These are phyloP conservation scores for Trogon surrucura DNA, from an alignment of 2,113 vertebrate genomes.

Conservation along the genomic window DNA sequence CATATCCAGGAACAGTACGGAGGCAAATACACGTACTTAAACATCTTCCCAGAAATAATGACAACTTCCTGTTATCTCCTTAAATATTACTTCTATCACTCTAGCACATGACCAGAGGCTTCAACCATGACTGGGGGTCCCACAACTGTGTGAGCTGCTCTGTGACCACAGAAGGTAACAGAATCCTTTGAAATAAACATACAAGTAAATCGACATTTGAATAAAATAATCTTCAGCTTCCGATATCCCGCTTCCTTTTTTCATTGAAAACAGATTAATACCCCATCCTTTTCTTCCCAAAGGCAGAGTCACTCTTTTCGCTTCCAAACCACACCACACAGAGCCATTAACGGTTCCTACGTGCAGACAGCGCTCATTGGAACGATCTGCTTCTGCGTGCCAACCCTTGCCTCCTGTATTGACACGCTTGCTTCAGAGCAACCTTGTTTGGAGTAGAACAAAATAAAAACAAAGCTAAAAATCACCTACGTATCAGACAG, in stretches of 20 bases:
- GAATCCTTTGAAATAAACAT: not conserved
- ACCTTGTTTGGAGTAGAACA: not conserved
- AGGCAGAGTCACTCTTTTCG: not conserved
- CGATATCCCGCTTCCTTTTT: not conserved
- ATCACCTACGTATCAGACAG: not conserved
- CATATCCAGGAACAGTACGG: not conserved
- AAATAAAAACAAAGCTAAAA: not conserved
- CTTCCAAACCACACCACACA: not conserved
- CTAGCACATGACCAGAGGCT: not conserved
- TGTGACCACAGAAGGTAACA: fast-evolving
- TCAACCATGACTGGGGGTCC: not conserved
- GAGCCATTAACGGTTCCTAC: not conserved
- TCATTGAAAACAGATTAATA: not conserved
- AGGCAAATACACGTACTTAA: not conserved
- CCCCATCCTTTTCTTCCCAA: not conserved
- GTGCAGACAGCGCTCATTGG: fast-evolving
- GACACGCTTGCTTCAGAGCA: not conserved
- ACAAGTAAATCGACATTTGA: not conserved
- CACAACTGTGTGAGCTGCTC: not conserved
- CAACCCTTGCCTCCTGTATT: not conserved
- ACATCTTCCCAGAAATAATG: not conserved
- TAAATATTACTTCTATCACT: not conserved
- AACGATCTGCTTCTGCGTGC: not conserved
- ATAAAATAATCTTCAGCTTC: not conserved
- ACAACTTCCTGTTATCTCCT: not conserved